Evolutionary conservation across 2,888 invertebrate species (phyloP), one percentile per base, ranked within the genome.

Genomic region (Eurytoma californica): DNA sequence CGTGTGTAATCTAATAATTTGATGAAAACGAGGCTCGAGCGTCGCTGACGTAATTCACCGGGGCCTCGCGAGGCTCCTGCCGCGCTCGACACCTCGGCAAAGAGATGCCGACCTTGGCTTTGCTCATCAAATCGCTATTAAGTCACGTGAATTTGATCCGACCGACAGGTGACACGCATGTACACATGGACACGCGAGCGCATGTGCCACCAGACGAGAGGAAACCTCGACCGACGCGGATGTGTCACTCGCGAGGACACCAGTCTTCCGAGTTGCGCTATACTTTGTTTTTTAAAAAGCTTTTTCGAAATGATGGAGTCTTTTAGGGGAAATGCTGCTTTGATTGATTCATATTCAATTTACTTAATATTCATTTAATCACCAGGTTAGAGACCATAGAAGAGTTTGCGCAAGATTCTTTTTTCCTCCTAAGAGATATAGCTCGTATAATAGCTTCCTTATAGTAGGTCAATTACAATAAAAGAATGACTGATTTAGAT

Each of bases 81-180:
- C n/a, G 9, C 63, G 63, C 47, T 9, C 47, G 63, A 14, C 4
- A 3, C n/a, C 53, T 53, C 53, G 53, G 53, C 58, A 84, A 84
- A 76, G 82, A 84, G 83, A 84, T 81, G 83, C 83, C 75, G 84
- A 79, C 88, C 88, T 88, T 88, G 88, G 84, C 83, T 84, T 85
- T 85, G 85, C 82, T 83, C 84, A 83, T 80, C 82, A 78, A 84
- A 84, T 86, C 85, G 85, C 85, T 85, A 81, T 69, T 61, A 61
- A 85, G 80, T 84, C 84, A 74, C 72, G 73, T 68, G 68, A 63
- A 66, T 72, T 76, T 30, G 72, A 70, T 77, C 58, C 18, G n/a
- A 57, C 2, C 51, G 63, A 68, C 57, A 75, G 66, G 70, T 75
- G 75, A 79, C 70, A 68, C 72, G 57, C 60, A 39, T 18, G 24